A percentile compares a stretch with the other conserved stretches of the same genome.
Evolutionary conservation across 2,797 vertebrate genomes (phyloP).

Genomic region (Phalanger gymnotis): DNA sequence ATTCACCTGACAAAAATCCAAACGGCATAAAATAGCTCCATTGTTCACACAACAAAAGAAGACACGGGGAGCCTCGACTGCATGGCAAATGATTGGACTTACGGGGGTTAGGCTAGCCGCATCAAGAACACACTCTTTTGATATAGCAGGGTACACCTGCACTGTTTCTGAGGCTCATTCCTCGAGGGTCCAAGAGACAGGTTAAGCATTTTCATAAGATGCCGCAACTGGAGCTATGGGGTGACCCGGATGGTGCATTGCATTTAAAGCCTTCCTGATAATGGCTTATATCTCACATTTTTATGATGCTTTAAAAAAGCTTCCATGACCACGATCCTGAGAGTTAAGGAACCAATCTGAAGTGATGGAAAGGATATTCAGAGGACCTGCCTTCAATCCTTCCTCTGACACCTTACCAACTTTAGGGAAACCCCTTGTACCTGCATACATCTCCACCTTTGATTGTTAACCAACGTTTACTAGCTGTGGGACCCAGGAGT

Average conservation of each 20-base stretch:
- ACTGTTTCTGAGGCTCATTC: slow-evolving; percentile 67
- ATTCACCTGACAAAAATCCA: neutral
- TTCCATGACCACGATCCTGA: neutral
- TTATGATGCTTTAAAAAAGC: neutral
- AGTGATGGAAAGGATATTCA: neutral
- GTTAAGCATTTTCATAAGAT: slow-evolving; percentile 80
- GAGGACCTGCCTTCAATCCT: neutral
- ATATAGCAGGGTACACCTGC: slow-evolving; percentile 60
- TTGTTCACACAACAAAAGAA: slow-evolving; percentile 2
- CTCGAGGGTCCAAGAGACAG: slow-evolving; percentile 75
- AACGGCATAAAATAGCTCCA: neutral
- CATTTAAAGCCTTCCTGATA: slow-evolving; percentile 43
- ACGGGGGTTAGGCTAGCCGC: slow-evolving; percentile 55
- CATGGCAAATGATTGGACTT: slow-evolving; percentile 52
- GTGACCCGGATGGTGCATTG: slow-evolving; percentile 70
- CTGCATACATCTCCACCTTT: neutral
- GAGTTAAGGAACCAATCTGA: neutral
- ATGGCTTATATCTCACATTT: neutral
- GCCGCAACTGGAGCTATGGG: slow-evolving; percentile 56
- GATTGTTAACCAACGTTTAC: neutral
- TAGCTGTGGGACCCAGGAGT: neutral
- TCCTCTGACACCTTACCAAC: neutral
- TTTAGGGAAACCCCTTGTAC: neutral
- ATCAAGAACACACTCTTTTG: slow-evolving; percentile 39
- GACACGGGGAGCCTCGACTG: slow-evolving; percentile 19